Evolutionary conservation across 2,888 invertebrate genomes (phyloP), one percentile per base, ranked within the genome.

Genomic region (Orchesellides sinensis): DNA sequence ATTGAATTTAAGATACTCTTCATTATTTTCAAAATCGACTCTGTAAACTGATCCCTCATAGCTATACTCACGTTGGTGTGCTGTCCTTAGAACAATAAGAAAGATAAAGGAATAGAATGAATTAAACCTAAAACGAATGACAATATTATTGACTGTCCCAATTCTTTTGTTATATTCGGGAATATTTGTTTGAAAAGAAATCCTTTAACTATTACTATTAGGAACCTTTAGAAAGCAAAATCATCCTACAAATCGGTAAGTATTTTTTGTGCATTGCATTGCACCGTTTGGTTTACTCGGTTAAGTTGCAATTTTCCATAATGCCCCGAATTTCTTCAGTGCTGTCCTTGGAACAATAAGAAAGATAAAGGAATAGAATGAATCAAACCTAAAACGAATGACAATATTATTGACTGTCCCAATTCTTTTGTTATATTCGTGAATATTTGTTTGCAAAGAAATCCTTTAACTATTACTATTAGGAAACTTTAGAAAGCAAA

Each of bases 1-100:
- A 72, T 72, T 61, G 72, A 47, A 59, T 59, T 72, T 72, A 40
- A 47, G 72, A 47, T 59, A 59, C 29, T 23, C 49, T 59, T 56
- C 45, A 40, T n/a, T 45, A 40, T 40, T 70, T 25, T 35, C 52
- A n/a, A 21, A 49, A 25, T 23, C 40, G 19, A 29, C 6, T 47
- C 1, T 2, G 32, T 17, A 68, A 65, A 23, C 40, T 40, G 40
- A 40, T 40, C 2, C 40, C n/a, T 40, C n/a, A 40, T 14, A 40
- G 40, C 2, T 10, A 10, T 40, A 14, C 40, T 2, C 10, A n/a
- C n/a, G n/a, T n/a, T n/a, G n/a, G n/a, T 23, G 5, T 23, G 25
- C 1, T 61, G n/a, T 63, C 32, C 47, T 66, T 27, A 47, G 47
- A 40, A 10, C 40, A 14, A n/a, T 40, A 40, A 14, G n/a, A 10